These are phyloP conservation scores for Agrilus cyanescens DNA, from an alignment of 2,888 invertebrate genomes.

Conservation along the genomic window DNA sequence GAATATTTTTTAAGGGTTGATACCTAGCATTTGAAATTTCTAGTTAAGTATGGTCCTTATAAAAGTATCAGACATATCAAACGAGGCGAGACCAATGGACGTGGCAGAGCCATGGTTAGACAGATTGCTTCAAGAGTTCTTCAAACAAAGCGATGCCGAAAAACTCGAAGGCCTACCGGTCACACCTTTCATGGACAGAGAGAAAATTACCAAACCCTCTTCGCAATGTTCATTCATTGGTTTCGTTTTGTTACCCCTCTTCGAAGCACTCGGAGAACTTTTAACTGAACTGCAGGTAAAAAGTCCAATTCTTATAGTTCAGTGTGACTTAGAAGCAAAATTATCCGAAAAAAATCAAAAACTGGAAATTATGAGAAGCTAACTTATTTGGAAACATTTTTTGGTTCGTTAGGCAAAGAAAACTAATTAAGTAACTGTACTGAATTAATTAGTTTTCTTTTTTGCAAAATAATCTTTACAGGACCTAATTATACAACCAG, in stretches of 20 bases:
- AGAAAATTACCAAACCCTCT: slow-evolving; percentile 72
- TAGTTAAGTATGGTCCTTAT: slow-evolving; percentile 70
- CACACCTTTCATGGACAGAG: slow-evolving; percentile 78
- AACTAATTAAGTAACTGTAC: not conserved
- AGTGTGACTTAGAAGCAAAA: not conserved
- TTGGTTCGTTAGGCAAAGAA: not conserved
- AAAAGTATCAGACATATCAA: slow-evolving; percentile 75
- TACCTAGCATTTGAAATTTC: slow-evolving; percentile 10
- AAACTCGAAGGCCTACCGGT: slow-evolving; percentile 72
- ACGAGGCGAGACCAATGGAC: slow-evolving; percentile 71
- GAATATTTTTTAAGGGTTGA: slow-evolving; percentile 9
- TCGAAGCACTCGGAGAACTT: slow-evolving; percentile 64
- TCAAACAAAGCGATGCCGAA: slow-evolving; percentile 70
- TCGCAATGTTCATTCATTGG: slow-evolving; percentile 78
- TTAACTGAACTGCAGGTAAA: slow-evolving; percentile 59
- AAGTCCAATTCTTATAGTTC: not conserved
- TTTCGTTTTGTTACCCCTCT: slow-evolving; percentile 65
- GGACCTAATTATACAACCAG: slow-evolving; percentile 51
- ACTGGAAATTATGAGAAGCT: slow-evolving; percentile 2
- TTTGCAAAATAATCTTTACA: slow-evolving; percentile 23
- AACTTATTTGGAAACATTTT: not conserved
- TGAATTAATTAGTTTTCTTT: slow-evolving; percentile 2
- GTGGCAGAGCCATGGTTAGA: slow-evolving; percentile 77
- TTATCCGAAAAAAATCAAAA: not conserved
- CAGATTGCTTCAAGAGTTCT: slow-evolving; percentile 59